Conservation (phyloP, 2,113 vertebrate genomes). For the Tupaia tana region DNA sequence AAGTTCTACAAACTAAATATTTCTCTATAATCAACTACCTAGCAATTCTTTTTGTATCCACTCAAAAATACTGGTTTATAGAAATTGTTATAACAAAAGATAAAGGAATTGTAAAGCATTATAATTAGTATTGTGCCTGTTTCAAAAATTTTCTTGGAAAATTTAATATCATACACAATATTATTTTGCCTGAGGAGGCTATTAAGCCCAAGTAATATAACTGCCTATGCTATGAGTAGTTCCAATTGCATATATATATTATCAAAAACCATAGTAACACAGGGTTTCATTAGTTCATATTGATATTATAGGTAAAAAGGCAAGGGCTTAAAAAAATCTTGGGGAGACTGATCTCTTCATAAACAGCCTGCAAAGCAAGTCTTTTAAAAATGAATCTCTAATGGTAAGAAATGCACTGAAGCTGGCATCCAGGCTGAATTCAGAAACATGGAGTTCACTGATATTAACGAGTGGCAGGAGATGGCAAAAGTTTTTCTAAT, state of each 20-base stretch:
- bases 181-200: slow-evolving; percentile 48
- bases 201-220: slow-evolving; percentile 66
- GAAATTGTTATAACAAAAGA: slow-evolving; percentile 30
- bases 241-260: slow-evolving; percentile 15
- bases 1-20: background rate
- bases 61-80: slow-evolving; percentile 20
- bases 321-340: background rate
- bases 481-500: background rate
- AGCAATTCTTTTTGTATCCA: background rate
- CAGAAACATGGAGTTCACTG: background rate
- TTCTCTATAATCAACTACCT: background rate
- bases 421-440: background rate
- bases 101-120: slow-evolving; percentile 31
- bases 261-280: background rate
- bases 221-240: background rate
- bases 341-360: background rate
- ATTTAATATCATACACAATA: slow-evolving; percentile 67
- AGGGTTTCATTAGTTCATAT: slow-evolving; percentile 37
- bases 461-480: background rate
- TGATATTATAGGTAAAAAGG: slow-evolving; percentile 15
- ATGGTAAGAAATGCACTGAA: background rate
- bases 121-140: slow-evolving; percentile 42
- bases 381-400: slow-evolving; percentile 28
- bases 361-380: background rate
- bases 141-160: slow-evolving; percentile 71